phyloP scores from a whole-genome alignment of 2,797 vertebrate genomes.

The Adelosebastes latens region DNA sequence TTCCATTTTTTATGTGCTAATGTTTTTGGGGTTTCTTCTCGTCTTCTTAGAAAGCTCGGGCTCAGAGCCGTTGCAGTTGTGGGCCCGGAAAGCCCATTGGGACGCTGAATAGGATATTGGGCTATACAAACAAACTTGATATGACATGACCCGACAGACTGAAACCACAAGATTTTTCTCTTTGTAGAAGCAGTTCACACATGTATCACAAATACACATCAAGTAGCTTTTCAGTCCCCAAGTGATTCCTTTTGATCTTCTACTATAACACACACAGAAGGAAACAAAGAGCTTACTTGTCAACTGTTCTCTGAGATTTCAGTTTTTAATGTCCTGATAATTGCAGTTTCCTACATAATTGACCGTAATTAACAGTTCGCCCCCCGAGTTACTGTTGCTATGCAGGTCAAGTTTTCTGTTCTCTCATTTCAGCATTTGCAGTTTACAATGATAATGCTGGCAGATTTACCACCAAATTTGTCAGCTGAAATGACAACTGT shows the following conservation, averaged over 20 bases:
- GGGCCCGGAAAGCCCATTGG: constrained; percentile 16
- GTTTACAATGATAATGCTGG: not conserved
- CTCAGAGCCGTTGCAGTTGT: constrained; percentile 10
- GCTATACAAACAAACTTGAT: constrained; percentile 37
- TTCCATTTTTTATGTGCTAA: constrained; percentile 13
- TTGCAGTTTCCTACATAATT: not conserved
- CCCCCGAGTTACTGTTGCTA: not conserved
- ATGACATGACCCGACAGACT: constrained; percentile 35
- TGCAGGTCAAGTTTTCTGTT: not conserved
- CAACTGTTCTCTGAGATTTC: not conserved
- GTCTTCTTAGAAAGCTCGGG: not conserved
- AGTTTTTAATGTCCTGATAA: not conserved
- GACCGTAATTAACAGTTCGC: not conserved
- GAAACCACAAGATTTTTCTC: constrained; percentile 23
- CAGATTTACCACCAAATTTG: not conserved
- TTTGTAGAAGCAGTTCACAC: constrained; percentile 34
- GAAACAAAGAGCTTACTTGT: not conserved
- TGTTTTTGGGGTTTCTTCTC: not conserved
- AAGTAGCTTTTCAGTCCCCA: not conserved
- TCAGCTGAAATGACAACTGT: not conserved
- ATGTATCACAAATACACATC: constrained; percentile 28
- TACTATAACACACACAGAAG: not conserved
- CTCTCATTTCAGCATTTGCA: not conserved
- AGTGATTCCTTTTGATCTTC: constrained; percentile 23
- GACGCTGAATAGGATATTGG: constrained; percentile 24